Percentiles rank a stretch among this genome's conserved stretches.
Conservation (phyloP, 2,888 invertebrate species). For the Crepidodera aurea region DNA sequence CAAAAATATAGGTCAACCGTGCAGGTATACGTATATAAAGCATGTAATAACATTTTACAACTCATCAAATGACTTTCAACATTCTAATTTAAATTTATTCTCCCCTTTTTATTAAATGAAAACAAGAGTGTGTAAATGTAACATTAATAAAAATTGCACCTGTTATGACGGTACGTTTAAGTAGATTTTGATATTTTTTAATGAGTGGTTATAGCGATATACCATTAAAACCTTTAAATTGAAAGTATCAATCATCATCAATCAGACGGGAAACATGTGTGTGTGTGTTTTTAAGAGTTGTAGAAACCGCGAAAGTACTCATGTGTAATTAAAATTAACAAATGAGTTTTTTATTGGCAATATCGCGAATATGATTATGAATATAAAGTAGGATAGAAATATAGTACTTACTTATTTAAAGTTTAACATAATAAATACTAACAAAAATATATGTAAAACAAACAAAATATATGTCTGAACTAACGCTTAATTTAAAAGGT, state of each 20-base stretch:
- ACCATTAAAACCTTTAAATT: slow-evolving; percentile 35
- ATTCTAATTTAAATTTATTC: slow-evolving; percentile 40
- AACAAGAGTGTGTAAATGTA: slow-evolving; percentile 40
- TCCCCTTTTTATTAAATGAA: slow-evolving; percentile 36
- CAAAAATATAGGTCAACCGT: slow-evolving; percentile 16
- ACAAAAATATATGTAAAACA: too few relatives aligned
- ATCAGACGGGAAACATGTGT: slow-evolving; percentile 29
- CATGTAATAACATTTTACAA: slow-evolving; percentile 25
- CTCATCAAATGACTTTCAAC: slow-evolving; percentile 31
- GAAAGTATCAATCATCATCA: slow-evolving; percentile 36
- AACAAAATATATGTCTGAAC: too few relatives aligned
- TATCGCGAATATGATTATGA: too few relatives aligned
- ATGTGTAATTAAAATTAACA: background rate
- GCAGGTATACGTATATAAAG: background rate
- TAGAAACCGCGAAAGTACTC: background rate
- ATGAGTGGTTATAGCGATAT: slow-evolving; percentile 35
- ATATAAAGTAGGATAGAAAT: too few relatives aligned
- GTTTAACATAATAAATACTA: too few relatives aligned
- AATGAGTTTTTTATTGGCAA: too few relatives aligned
- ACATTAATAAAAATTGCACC: slow-evolving; percentile 42
- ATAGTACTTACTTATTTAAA: too few relatives aligned
- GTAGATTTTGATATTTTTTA: slow-evolving; percentile 42
- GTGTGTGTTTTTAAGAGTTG: background rate
- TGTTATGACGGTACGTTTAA: slow-evolving; percentile 38
- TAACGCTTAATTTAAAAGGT: too few relatives aligned